Percentiles rank a stretch among this genome's conserved stretches.
Evolutionary conservation across 2,113 vertebrate species (phyloP).

Genomic region (Actenoides hombroni): DNA sequence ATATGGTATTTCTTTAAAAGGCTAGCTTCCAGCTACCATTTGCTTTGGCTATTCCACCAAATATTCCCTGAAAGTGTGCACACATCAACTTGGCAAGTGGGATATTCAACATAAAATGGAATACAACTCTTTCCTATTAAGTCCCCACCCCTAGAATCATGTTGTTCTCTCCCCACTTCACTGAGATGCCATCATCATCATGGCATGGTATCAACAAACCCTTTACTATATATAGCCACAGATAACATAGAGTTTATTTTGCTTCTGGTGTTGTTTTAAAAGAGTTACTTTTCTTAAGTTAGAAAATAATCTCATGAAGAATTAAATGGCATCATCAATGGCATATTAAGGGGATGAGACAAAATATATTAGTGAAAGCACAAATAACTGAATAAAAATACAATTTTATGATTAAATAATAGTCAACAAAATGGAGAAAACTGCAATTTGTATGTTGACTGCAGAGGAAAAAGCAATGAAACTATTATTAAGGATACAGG

Average conservation of each 20-base stretch:
- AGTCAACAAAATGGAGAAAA: neutral
- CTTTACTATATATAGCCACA: neutral
- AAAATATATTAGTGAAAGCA: neutral
- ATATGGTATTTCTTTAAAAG: neutral
- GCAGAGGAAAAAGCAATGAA: neutral
- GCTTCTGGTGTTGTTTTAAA: neutral
- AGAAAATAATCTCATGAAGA: neutral
- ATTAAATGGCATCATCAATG: neutral
- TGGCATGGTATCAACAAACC: neutral
- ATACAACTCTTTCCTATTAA: neutral
- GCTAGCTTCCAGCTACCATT: neutral
- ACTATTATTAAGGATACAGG: neutral
- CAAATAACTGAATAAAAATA: neutral
- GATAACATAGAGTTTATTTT: neutral
- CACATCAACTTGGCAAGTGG: neutral
- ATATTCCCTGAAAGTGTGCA: neutral
- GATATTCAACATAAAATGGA: neutral
- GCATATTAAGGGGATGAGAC: neutral
- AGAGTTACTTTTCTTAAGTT: neutral
- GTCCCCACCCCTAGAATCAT: neutral
- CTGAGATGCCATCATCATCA: neutral
- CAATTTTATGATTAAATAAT: neutral
- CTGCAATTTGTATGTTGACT: neutral
- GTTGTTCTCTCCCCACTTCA: neutral
- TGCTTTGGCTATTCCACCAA: neutral